These are phyloP conservation scores for Dendroctonus ponderosae DNA, from an alignment of 1,140 invertebrate genomes.

Conservation along the genomic window DNA sequence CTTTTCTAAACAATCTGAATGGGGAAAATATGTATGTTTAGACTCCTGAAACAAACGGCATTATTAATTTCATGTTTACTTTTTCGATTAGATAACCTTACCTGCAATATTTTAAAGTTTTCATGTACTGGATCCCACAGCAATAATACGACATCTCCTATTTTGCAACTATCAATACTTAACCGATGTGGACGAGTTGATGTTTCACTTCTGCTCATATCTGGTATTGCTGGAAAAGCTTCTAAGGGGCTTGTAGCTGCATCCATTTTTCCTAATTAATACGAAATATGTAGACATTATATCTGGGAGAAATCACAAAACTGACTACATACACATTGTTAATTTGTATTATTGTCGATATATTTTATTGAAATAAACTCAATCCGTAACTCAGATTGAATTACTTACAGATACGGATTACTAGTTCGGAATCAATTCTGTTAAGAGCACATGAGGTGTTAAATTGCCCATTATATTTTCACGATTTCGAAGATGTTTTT, in stretches of 20 bases:
- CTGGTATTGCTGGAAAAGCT: background rate
- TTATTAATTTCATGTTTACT: background rate
- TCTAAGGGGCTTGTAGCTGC: conserved; percentile 52
- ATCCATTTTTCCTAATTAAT: conserved; percentile 39
- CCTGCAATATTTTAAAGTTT: conserved; percentile 79
- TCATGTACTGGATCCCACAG: conserved; percentile 76
- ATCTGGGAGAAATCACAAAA: conserved; percentile 7
- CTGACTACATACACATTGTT: background rate
- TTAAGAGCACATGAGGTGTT: too few relatives aligned
- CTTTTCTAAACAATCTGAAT: conserved; percentile 73
- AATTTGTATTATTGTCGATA: too few relatives aligned
- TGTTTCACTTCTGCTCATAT: conserved; percentile 26
- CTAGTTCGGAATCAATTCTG: too few relatives aligned
- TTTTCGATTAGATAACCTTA: background rate
- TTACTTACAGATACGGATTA: too few relatives aligned
- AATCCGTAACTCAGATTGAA: too few relatives aligned
- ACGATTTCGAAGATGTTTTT: too few relatives aligned
- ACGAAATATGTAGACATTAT: background rate
- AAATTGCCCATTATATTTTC: too few relatives aligned
- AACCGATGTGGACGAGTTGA: conserved; percentile 10
- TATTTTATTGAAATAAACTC: too few relatives aligned
- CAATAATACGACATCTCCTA: conserved; percentile 79
- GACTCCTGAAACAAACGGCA: conserved; percentile 22
- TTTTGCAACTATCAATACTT: conserved; percentile 66
- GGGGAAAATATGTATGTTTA: conserved; percentile 71